A percentile compares a stretch with the other conserved stretches of the same genome.
Evolutionary conservation across 2,113 vertebrate species (phyloP).

Genomic region (Asarcornis scutulata): DNA sequence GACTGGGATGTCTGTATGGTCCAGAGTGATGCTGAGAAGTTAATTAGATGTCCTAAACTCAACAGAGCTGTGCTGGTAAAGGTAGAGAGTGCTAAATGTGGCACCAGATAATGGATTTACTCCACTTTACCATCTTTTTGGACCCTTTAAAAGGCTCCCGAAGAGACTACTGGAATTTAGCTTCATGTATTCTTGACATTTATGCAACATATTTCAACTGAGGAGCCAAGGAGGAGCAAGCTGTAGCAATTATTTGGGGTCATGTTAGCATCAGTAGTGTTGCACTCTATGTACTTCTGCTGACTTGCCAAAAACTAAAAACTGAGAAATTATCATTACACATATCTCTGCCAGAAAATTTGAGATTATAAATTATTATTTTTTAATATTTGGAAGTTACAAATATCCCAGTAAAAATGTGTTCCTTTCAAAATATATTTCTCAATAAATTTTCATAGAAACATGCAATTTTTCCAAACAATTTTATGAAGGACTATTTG

Average conservation of each 20-base stretch:
- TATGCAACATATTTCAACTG: not conserved
- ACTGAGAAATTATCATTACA: not conserved
- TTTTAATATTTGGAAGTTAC: not conserved
- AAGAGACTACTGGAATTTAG: not conserved
- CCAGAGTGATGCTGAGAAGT: accelerated
- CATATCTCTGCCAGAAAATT: not conserved
- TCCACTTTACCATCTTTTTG: not conserved
- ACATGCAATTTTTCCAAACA: not conserved
- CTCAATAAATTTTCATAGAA: not conserved
- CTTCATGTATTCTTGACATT: not conserved
- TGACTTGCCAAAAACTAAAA: not conserved
- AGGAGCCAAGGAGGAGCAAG: not conserved
- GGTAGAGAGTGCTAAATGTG: not conserved
- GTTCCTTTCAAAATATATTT: not conserved
- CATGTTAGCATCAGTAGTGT: not conserved
- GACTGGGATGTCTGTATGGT: not conserved
- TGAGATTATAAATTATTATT: not conserved
- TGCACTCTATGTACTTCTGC: not conserved
- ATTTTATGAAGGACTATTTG: not conserved
- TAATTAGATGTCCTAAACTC: not conserved
- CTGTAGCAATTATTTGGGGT: accelerated
- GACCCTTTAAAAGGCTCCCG: not conserved
- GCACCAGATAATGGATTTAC: not conserved
- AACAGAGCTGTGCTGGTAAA: not conserved
- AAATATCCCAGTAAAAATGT: not conserved